phyloP scores from a whole-genome alignment of 2,113 vertebrate species.

The Oceanodroma tethys region DNA sequence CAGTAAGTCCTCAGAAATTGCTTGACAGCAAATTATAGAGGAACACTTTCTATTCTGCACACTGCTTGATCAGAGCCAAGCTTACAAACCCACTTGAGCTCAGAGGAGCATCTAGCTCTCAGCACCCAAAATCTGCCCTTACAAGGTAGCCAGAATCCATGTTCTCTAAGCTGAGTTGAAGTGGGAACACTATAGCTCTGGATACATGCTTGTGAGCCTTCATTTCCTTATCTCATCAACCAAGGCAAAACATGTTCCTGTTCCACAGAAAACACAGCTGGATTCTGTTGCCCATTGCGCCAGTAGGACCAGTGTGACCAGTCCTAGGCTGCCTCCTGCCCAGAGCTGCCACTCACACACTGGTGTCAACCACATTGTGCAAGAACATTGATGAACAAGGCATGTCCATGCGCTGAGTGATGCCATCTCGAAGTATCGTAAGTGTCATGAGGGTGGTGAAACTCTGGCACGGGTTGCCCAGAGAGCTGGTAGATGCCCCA shows the following conservation, averaged over 20 bases:
- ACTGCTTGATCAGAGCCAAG: neutral
- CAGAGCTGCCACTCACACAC: neutral
- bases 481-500: neutral
- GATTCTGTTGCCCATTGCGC: neutral
- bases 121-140: neutral
- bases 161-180: neutral
- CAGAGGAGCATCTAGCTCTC: neutral
- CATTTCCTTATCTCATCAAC: neutral
- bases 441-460: neutral
- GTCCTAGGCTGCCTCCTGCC: neutral
- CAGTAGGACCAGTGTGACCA: neutral
- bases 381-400: neutral
- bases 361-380: neutral
- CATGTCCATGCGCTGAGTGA: neutral
- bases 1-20: neutral
- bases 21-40: neutral
- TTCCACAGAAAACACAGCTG: neutral
- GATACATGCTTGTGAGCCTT: neutral
- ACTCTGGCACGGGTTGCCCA: neutral
- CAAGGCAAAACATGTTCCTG: neutral
- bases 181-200: neutral
- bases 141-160: neutral
- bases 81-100: neutral
- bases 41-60: neutral
- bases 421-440: neutral